Evolutionary conservation across 2,113 vertebrate genomes (phyloP), one percentile per base, ranked within the genome.

Genomic region (Paramormyrops kingsleyae): DNA sequence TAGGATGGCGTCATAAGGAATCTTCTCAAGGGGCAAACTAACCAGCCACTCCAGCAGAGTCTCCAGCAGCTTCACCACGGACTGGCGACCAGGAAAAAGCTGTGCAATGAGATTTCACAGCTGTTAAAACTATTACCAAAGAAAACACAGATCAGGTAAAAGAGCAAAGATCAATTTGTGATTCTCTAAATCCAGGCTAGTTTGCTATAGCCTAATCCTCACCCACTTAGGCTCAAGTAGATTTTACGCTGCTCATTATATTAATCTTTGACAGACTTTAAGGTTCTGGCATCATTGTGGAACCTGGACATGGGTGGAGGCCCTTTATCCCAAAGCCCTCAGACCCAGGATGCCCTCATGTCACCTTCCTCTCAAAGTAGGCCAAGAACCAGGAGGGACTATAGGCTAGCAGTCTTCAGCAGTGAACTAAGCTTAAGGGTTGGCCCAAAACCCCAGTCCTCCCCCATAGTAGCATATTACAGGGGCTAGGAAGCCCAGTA

Each of bases 41-140:
- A 96, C 94, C 92, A 99, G 95, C 99, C 98, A 99, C 94, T 99
- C 98, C 90, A 97, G 97, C 90, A 99, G 94, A 0, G 95, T 98
- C 95, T 98, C 97, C 95, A 99, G 92, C 89, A 99, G 95, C 95
- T 97, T 99, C 44, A 95, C 95, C 91, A 99, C 97, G 0, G 97
- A 94, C 12, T 94, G 96, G 0, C 95, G 96, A 53, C 97, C 98
- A 4, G 98, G 98, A 92, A 99, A 77, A 0, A 21, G 90, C 90
- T 90, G 87, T 19, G 74, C 35, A 19, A 42, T 80, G 35, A 46
- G 31, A 44, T 42, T 88, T 59, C 42, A 85, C 46, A 49, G 47
- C 46, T 13, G 50, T 24, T 1, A 56, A 87, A 86, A 86, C 21
- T 87, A 50, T 87, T 17, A 50, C 27, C 19, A 53, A 49, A 87